Conservation (phyloP, 2,113 vertebrate genomes). For the Osmerus eperlanus region DNA sequence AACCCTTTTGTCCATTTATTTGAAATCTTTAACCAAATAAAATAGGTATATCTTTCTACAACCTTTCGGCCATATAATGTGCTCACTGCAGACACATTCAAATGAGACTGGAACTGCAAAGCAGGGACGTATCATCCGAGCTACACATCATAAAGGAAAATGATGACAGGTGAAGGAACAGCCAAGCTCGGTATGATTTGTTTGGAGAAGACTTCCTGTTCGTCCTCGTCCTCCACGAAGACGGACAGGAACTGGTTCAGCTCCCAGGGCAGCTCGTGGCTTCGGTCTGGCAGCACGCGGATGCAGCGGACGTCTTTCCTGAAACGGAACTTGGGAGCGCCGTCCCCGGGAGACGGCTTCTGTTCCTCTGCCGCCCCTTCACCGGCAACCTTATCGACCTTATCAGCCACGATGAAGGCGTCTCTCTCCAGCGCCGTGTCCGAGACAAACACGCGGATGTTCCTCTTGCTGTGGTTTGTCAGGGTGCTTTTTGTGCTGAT, state of each 20-base stretch:
- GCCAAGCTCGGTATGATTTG: slow-evolving; percentile 47
- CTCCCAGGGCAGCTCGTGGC: slow-evolving; percentile 32
- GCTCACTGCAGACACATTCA: background rate
- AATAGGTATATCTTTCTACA: too few relatives aligned
- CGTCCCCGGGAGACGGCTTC: background rate
- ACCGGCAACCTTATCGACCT: too few relatives aligned
- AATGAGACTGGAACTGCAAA: background rate
- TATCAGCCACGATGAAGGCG: slow-evolving; percentile 37
- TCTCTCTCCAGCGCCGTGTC: slow-evolving; percentile 42
- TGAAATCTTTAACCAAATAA: background rate
- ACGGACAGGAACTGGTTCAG: slow-evolving; percentile 39
- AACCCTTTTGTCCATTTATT: background rate
- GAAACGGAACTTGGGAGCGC: slow-evolving; percentile 48
- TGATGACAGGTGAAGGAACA: slow-evolving; percentile 1
- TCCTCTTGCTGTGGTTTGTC: slow-evolving; percentile 58
- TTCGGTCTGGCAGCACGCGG: slow-evolving; percentile 49
- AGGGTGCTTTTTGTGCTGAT: slow-evolving; percentile 30
- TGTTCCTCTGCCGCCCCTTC: rapidly evolving
- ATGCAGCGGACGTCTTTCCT: slow-evolving; percentile 20
- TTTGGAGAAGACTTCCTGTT: slow-evolving; percentile 48
- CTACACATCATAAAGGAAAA: slow-evolving; percentile 60
- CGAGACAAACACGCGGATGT: slow-evolving; percentile 46
- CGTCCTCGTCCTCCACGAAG: slow-evolving; percentile 57
- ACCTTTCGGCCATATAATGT: too few relatives aligned
- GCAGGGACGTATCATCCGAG: background rate